Conservation (phyloP, 2,113 vertebrate species). For the Tenebrosternarchus preto region DNA sequence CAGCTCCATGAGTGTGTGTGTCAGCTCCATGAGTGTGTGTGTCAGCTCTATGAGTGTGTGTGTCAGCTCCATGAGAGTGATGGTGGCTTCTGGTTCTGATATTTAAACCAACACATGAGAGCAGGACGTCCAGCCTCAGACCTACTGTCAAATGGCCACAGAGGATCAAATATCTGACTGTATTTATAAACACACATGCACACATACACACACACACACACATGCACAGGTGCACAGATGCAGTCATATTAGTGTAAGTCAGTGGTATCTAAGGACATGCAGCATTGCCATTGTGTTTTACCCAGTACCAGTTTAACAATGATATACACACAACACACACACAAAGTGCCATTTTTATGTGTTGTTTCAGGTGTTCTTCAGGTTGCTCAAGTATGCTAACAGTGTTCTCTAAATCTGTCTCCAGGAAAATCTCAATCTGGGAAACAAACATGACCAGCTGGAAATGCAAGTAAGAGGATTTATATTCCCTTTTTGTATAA, state of each 20-base stretch:
- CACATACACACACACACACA: constrained; percentile 16
- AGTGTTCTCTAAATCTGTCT: constrained; percentile 2
- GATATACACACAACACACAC: no score
- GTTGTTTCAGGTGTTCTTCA: no score
- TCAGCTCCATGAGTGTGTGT: not conserved
- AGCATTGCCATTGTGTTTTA: constrained; percentile 20
- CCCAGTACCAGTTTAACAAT: not conserved
- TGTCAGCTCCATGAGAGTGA: not conserved
- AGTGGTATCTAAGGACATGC: constrained; percentile 38
- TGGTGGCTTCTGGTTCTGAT: not conserved
- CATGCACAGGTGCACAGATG: constrained; percentile 1
- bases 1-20: not conserved
- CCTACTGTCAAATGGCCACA: constrained; percentile 31
- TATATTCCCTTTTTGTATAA: no score
- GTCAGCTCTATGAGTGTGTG: no score
- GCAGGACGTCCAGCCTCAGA: constrained; percentile 23
- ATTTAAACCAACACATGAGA: constrained; percentile 22
- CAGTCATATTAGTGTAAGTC: constrained; percentile 46
- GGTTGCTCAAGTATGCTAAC: no score
- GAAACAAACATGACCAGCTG: constrained; percentile 55
- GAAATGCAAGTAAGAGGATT: constrained; percentile 63
- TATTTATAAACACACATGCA: constrained; percentile 54
- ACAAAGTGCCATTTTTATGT: no score
- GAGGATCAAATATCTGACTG: constrained; percentile 49
- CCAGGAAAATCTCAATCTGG: constrained; percentile 52